Evolutionary conservation across 2,797 vertebrate species (phyloP).

Genomic region (Chanos chanos): DNA sequence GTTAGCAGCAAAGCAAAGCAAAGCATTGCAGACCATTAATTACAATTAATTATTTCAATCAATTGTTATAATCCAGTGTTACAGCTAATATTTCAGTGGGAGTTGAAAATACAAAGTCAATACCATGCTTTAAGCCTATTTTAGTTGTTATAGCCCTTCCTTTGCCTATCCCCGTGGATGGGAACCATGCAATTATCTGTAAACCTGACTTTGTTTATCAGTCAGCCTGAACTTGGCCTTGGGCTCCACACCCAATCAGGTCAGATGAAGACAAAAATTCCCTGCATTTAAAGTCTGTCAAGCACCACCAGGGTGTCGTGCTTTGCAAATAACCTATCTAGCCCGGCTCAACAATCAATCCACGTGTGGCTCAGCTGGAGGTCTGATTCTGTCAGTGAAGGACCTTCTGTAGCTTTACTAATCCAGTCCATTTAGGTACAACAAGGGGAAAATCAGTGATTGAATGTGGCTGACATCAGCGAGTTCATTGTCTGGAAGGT

Average conservation of each 20-base stretch:
- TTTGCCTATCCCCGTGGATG: conserved; percentile 4
- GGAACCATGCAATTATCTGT: conserved; percentile 4
- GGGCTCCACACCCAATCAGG: conserved; percentile 52
- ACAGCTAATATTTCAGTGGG: no score
- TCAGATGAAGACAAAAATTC: conserved; percentile 52
- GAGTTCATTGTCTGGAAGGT: not conserved
- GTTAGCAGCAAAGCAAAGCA: no score
- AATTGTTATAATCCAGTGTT: no score
- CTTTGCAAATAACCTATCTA: conserved; percentile 32
- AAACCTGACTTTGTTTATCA: conserved; percentile 55
- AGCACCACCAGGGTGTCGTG: not conserved
- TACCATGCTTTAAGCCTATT: no score
- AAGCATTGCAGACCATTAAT: no score
- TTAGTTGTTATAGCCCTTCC: no score
- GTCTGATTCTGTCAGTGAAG: conserved; percentile 12
- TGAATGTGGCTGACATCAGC: not conserved
- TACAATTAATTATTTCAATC: no score
- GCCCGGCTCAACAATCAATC: conserved; percentile 44
- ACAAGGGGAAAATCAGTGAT: not conserved
- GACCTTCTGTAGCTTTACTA: conserved; percentile 3
- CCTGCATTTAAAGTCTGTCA: conserved; percentile 42
- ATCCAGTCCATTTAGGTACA: no score
- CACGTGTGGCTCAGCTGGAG: conserved; percentile 35
- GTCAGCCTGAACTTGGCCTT: conserved; percentile 48
- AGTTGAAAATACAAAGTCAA: no score